These are phyloP conservation scores for Probosciger aterrimus DNA, from an alignment of 2,113 vertebrate species.

Conservation along the genomic window DNA sequence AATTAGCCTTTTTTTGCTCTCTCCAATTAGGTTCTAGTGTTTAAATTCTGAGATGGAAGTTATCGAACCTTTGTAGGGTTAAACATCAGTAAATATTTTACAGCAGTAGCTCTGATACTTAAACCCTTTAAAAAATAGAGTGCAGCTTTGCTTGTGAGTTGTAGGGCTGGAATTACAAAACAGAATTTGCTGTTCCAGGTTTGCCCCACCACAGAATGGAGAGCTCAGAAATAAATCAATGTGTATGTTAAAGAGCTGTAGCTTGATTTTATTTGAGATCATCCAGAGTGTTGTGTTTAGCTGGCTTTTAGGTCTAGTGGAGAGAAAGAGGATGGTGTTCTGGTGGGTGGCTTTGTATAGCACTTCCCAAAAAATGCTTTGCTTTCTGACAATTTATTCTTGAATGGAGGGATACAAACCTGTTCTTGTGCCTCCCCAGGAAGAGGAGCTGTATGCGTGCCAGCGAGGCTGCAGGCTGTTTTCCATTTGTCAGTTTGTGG, in stretches of 20 bases:
- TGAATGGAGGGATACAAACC: not conserved
- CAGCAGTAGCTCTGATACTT: not conserved
- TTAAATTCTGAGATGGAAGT: not conserved
- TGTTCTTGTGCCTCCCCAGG: slow-evolving; percentile 75
- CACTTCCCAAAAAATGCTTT: not conserved
- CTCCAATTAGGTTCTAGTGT: not conserved
- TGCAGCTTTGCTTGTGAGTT: not conserved
- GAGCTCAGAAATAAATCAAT: not conserved
- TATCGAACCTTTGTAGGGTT: not conserved
- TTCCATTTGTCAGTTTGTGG: slow-evolving; percentile 97
- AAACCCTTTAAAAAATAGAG: not conserved
- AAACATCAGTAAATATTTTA: not conserved
- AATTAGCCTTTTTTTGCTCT: not conserved
- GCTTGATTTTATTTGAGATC: not conserved
- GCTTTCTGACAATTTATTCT: not conserved
- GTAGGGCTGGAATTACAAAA: not conserved
- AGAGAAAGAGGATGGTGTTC: not conserved
- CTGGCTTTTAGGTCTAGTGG: not conserved
- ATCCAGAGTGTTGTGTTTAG: not conserved
- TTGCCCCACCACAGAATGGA: not conserved
- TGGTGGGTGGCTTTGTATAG: not conserved
- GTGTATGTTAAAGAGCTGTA: not conserved
- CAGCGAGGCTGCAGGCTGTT: slow-evolving; percentile 96
- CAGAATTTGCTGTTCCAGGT: not conserved
- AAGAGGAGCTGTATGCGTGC: slow-evolving; percentile 93